Evolutionary conservation across 2,888 invertebrate species (phyloP), one percentile per base, ranked within the genome.

Genomic region (Lumbricus terrestris): DNA sequence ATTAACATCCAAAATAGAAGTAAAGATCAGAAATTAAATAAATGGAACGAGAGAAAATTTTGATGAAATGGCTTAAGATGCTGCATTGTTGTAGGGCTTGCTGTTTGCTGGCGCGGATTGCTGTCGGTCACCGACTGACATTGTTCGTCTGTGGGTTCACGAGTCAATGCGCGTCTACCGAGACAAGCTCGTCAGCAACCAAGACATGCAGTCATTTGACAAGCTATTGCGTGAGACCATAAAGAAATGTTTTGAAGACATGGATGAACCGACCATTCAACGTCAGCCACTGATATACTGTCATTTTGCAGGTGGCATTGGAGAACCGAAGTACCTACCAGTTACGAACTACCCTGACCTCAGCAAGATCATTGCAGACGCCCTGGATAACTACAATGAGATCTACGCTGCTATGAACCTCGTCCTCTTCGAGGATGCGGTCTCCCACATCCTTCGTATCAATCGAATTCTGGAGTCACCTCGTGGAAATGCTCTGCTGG

Each of bases 401-500:
- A 96, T 99, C 88, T 97, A 98, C 91, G 97, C 98, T 69, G 98
- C 98, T n/a, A 98, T 99, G 98, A 98, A 98, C 95, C 96, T 99
- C 92, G 98, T 99, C 34, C 96, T 99, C 2, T 99, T 99, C 95
- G 98, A 98, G 95, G 98, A 98, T 94, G 98, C 99, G 54, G 98
- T 99, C 97, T 97, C 97, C 97, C 98, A 99, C 95, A 97, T 99
- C 90, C 96, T 92, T 93, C 97, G 98, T 93, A 98, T 99, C 93
- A 98, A 97, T 89, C 96, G 98, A 91, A 98, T 99, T 93, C 95
- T 99, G 92, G 98, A 99, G 95, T 97, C 98, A 47, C 98, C 98
- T 0, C 96, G 98, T 94, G 98, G 98, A 88, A 98, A 98, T 95
- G 98, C 98, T 35, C 95, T 99, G 88, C 95, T 99, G 90, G 98